Base-by-base conservation (phyloP, 2,797 vertebrate species). In the Balearica regulorum region DNA sequence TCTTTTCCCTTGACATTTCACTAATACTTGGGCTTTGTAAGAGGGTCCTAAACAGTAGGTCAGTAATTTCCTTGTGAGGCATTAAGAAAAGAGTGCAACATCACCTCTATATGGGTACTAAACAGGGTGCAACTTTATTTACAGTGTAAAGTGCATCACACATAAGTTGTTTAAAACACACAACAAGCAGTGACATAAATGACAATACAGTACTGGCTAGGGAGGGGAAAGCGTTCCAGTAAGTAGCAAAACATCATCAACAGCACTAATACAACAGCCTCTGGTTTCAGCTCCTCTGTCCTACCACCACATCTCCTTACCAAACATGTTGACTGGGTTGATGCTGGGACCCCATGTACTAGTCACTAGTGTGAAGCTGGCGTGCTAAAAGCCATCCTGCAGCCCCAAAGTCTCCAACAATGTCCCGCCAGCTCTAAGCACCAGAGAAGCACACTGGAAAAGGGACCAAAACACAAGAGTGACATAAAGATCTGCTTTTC, bases 141-240 rank as follows among this genome's bases (percentile, higher is more conserved):
- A 96, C 93, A 97, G 96, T 88, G 87, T 97, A 96, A 97, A 97
- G 97, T 97, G 95, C 89, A 90, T 97, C 96, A 94, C 88, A 88
- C 64, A 71, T 82, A 84, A 90, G 66, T 96, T 0, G 6, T 75
- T 89, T 81, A 93, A 90, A 97, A 94, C 82, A 94, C 94, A 94
- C 39, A 89, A 87, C 43, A 61, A 65, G 86, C 76, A 76, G 86
- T 91, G 73, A 95, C 97, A 94, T 93, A 96, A 94, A 97, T 94
- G 86, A 89, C 90, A 90, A 22, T 72, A 87, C 83, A 91, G 46
- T 85, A 94, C 37, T 11, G 80, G 90, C 60, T 72, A 79, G 54
- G 72, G 81, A 78, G 44, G 49, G 81, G 35, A 82, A 92, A 84
- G 60, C 68, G 57, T 73, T 96, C 85, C 78, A 93, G 89, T 57